Evolutionary conservation across 2,113 vertebrate species (phyloP).

Genomic region (Odocoileus hemionus): DNA sequence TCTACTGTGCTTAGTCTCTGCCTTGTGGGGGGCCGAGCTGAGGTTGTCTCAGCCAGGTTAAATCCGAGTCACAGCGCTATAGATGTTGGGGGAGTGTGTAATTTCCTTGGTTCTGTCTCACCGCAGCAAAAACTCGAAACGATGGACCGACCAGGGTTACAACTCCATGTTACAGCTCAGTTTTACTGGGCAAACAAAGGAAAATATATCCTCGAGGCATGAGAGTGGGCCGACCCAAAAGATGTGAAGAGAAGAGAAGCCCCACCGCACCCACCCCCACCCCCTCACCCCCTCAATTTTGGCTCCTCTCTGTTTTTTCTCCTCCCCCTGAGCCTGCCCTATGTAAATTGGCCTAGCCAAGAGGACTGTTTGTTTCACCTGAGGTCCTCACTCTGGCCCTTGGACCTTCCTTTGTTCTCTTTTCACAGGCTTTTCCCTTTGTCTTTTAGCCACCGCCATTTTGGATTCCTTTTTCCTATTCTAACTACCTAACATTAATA

Average conservation of each 20-base stretch:
- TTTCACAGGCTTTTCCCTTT: neutral
- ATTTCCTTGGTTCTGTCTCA: neutral
- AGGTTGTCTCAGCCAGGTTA: neutral
- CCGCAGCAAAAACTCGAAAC: neutral
- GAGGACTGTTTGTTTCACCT: neutral
- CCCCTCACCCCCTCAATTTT: neutral
- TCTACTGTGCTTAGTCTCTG: neutral
- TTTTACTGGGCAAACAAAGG: neutral
- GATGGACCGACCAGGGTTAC: neutral
- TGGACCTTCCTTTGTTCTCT: neutral
- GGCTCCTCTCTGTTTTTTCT: neutral
- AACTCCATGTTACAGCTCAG: neutral
- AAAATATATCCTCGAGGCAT: neutral
- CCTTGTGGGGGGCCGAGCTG: neutral
- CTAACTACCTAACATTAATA: neutral
- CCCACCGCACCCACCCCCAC: neutral
- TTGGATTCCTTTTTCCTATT: neutral
- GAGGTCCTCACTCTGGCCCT: neutral
- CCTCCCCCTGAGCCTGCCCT: neutral
- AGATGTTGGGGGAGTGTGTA: neutral
- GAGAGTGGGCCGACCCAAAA: neutral
- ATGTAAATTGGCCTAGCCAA: neutral
- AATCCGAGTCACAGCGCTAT: neutral
- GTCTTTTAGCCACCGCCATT: neutral
- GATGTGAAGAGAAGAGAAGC: neutral